Base-by-base conservation (phyloP, 2,797 vertebrate genomes). In the Linurgus olivaceus region DNA sequence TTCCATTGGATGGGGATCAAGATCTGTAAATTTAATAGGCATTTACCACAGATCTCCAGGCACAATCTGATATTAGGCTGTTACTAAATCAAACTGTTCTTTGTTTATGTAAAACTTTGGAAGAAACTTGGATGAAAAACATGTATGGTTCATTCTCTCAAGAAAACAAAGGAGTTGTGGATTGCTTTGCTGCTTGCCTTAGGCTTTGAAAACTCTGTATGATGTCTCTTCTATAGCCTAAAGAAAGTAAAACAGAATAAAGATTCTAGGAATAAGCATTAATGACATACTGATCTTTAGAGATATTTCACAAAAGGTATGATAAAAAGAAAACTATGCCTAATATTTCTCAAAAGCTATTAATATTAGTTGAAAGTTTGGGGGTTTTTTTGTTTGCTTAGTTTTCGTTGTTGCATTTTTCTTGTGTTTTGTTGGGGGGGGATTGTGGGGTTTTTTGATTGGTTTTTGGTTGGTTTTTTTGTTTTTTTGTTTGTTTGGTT, bases 31-130 rank as follows among this genome's bases (percentile, higher is more conserved):
- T 87, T 87, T 82, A 94, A 89, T 59, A 91, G 47, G 74, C 59
- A 73, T 82, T 94, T 79, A 76, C 72, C 5, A 28, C 28, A 76
- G 58, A 76, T 89, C 86, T 86, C 59, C 84, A 82, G 81, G 59
- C 77, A 88, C 48, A 89, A 70, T 75, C 63, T 82, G 55, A 73
- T 92, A 84, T 91, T 82, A 91, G 55, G 8, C 20, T 70, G 44
- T 85, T 94, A 87, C 80, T 93, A 90, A 94, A 94, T 82, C 50
- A 90, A 93, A 73, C 47, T 76, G 38, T 38, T 93, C 70, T 84
- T 86, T 86, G 50, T 91, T 94, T 94, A 62, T 73, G 47, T 11
- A 63, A 70, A 92, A 76, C 20, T 75, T 92, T 28, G 25, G 44
- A 86, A 91, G 59, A 89, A 88, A 87, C 47, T 78, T 20, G 21